Evolutionary conservation across 2,113 vertebrate genomes (phyloP).

Genomic region (Arothron firmamentum): DNA sequence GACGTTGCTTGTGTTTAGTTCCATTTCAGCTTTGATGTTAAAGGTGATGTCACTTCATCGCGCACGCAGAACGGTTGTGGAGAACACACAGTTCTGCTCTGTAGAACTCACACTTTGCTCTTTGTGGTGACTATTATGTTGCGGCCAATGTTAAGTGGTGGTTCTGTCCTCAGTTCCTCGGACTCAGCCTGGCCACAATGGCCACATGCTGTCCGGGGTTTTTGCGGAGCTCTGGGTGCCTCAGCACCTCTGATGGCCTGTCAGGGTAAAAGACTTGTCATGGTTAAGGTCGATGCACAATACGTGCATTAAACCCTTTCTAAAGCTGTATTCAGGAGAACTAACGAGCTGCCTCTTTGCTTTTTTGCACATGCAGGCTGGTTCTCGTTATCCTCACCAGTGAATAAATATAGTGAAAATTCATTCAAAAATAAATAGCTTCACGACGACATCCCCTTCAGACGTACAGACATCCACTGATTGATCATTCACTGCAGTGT

Average conservation of each 20-base stretch:
- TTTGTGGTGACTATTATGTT: not conserved
- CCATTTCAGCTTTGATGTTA: not conserved
- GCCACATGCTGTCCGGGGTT: slow-evolving; percentile 6
- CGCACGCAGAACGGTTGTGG: not conserved
- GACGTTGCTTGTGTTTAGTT: no score
- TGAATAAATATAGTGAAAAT: no score
- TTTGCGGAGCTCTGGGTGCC: slow-evolving; percentile 3
- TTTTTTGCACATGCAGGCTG: not conserved
- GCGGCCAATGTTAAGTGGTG: slow-evolving; percentile 10
- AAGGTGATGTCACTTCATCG: not conserved
- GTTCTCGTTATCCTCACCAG: not conserved
- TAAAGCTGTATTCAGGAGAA: slow-evolving; percentile 35
- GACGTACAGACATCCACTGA: no score
- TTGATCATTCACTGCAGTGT: no score
- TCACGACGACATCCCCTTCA: no score
- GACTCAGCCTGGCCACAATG: not conserved
- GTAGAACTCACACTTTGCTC: not conserved
- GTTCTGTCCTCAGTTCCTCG: slow-evolving; percentile 5
- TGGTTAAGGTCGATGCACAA: slow-evolving; percentile 60
- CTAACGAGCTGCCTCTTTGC: slow-evolving; percentile 21
- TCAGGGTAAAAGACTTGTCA: slow-evolving; percentile 24
- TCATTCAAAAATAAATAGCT: no score
- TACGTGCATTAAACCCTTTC: slow-evolving; percentile 44
- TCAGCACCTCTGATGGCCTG: slow-evolving; percentile 8
- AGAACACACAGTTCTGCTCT: not conserved